Evolutionary conservation across 1,140 invertebrate genomes (phyloP).

Genomic region (Macrocentrus cingulum): DNA sequence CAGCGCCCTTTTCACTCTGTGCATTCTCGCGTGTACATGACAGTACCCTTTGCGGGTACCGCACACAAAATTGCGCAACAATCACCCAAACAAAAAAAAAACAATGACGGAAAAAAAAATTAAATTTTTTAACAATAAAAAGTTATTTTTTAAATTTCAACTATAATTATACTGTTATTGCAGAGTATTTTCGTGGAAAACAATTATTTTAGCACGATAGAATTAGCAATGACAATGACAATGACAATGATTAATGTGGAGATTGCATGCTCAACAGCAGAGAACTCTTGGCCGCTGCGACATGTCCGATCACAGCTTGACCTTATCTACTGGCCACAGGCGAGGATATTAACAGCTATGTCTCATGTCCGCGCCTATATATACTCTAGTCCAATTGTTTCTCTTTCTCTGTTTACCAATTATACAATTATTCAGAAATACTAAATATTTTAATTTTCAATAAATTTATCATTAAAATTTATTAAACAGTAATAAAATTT

Average conservation of each 20-base stretch:
- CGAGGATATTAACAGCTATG: conserved; percentile 9
- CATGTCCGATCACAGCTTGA: conserved; percentile 20
- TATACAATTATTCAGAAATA: no score
- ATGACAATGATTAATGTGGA: neutral
- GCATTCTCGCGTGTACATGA: neutral
- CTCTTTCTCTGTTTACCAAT: neutral
- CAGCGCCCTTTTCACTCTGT: neutral
- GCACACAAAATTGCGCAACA: no score
- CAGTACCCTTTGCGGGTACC: no score
- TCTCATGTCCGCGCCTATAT: conserved; percentile 2
- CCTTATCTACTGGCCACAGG: conserved; percentile 28
- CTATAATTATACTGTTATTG: no score
- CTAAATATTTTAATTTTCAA: no score
- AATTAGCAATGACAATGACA: conserved; percentile 5
- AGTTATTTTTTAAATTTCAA: no score
- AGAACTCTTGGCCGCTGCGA: neutral
- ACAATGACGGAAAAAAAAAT: no score
- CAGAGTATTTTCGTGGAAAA: no score
- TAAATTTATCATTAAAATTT: no score
- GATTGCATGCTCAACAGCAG: neutral
- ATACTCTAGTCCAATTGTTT: neutral
- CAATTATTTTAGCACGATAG: neutral
- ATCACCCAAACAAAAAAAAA: no score
- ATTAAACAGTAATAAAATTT: no score
- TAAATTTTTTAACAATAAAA: no score